phyloP scores from a whole-genome alignment of 2,113 vertebrate genomes.

The Ondatra zibethicus region DNA sequence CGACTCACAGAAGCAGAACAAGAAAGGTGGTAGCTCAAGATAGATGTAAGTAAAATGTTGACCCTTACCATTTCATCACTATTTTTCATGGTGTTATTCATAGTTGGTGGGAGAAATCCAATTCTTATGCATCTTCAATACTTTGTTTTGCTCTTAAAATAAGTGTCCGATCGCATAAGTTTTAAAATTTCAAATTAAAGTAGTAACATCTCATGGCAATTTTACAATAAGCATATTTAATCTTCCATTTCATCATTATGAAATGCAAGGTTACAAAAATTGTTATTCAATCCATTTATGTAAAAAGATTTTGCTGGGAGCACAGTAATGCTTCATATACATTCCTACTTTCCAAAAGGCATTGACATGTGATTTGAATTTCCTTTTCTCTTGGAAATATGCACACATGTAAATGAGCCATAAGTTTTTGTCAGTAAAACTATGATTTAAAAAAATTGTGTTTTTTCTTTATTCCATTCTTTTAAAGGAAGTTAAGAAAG shows the following conservation, averaged over 20 bases:
- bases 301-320: conserved; percentile 54
- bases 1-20: background rate
- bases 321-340: conserved; percentile 24
- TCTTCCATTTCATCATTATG: conserved; percentile 55
- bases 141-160: conserved; percentile 63
- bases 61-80: background rate
- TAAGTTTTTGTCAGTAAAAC: conserved; percentile 25
- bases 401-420: conserved; percentile 33
- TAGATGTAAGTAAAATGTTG: background rate
- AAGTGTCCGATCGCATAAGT: conserved; percentile 23
- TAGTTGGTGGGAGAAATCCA: conserved; percentile 7
- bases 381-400: conserved; percentile 36
- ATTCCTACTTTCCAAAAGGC: conserved; percentile 35
- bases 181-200: conserved; percentile 59
- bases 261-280: conserved; percentile 54
- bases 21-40: background rate
- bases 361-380: conserved; percentile 56
- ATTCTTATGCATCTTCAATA: conserved; percentile 50
- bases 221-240: conserved; percentile 71
- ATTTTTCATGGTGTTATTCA: conserved; percentile 28
- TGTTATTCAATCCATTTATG: conserved; percentile 58
- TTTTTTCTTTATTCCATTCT: background rate
- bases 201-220: conserved; percentile 53
- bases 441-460: background rate
- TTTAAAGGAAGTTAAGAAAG: conserved; percentile 46